phyloP scores from a whole-genome alignment of 2,888 invertebrate genomes.

The Ennomos erosarius region DNA sequence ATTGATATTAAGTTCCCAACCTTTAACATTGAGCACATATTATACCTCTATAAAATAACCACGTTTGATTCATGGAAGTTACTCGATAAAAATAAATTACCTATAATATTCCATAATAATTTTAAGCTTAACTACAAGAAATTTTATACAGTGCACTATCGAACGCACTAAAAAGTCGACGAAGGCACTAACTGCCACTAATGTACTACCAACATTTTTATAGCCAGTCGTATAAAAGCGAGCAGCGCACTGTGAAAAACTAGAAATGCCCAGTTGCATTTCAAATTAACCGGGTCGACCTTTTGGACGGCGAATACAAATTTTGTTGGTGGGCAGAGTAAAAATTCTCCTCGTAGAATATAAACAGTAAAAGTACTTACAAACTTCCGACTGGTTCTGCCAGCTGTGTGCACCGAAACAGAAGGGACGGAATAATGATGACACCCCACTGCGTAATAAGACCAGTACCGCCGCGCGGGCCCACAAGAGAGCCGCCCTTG shows the following conservation, averaged over 20 bases:
- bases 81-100: too few relatives aligned
- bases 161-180: constrained; percentile 47
- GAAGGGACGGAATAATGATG: too few relatives aligned
- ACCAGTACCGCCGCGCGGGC: too few relatives aligned
- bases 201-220: constrained; percentile 52
- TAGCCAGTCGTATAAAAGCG: constrained; percentile 55
- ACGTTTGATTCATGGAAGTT: not conserved
- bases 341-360: constrained; percentile 47
- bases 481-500: too few relatives aligned
- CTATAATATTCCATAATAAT: constrained; percentile 1
- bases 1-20: too few relatives aligned
- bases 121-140: constrained; percentile 28
- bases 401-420: too few relatives aligned
- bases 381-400: too few relatives aligned
- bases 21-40: too few relatives aligned
- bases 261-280: constrained; percentile 75
- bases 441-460: too few relatives aligned
- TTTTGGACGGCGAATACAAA: constrained; percentile 74
- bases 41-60: constrained; percentile 1
- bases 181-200: constrained; percentile 49
- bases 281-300: constrained; percentile 74
- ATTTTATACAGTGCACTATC: constrained; percentile 40
- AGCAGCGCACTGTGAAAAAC: constrained; percentile 55
- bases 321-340: constrained; percentile 75
- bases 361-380: constrained; percentile 11